phyloP scores from a whole-genome alignment of 1,140 invertebrate species.

The Macrosteles quadrilineatus region DNA sequence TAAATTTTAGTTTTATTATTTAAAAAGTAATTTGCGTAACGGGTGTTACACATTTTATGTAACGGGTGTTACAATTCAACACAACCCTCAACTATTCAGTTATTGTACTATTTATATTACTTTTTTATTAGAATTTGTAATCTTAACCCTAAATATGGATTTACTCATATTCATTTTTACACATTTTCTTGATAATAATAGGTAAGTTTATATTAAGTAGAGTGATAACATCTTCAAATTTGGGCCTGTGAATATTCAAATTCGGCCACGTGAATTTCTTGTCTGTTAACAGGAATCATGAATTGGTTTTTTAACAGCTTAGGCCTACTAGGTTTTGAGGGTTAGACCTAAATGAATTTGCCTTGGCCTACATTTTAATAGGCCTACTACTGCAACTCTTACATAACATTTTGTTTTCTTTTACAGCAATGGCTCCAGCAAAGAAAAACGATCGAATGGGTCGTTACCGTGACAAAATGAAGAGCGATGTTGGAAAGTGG shows the following conservation, averaged over 20 bases:
- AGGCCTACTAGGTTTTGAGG: neutral
- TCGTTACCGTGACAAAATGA: neutral
- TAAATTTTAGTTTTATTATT: conserved; percentile 5
- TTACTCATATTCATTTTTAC: no score
- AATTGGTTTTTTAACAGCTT: neutral
- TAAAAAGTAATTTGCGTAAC: neutral
- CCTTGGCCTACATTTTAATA: neutral
- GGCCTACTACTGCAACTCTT: neutral
- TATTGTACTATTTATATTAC: no score
- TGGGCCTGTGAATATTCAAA: neutral
- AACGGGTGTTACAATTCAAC: no score
- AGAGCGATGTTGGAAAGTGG: neutral
- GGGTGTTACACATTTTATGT: no score
- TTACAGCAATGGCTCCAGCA: conserved; percentile 5
- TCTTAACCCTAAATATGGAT: no score
- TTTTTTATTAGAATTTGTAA: no score
- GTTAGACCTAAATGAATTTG: no score
- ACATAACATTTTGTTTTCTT: neutral
- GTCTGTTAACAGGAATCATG: neutral
- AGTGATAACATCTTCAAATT: neutral
- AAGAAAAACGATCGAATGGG: neutral
- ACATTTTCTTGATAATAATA: no score
- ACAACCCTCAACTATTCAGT: no score
- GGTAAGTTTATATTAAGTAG: neutral
- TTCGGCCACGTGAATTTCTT: neutral